A percentile compares a stretch with the other conserved stretches of the same genome.
phyloP scores from a whole-genome alignment of 1,140 invertebrate species.

The Drosophila prosaltans region DNA sequence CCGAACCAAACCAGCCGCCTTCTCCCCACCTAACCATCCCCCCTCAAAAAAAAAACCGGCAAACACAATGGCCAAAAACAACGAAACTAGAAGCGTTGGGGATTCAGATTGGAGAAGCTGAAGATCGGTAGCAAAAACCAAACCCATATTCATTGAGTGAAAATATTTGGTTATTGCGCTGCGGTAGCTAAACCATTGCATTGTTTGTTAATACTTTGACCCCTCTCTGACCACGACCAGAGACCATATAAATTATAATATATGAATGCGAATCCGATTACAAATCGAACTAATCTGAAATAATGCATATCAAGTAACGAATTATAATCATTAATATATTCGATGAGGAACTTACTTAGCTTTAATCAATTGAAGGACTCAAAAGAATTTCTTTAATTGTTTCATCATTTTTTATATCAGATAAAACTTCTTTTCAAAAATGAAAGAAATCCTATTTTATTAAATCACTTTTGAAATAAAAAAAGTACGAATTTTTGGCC shows the following conservation, averaged over 20 bases:
- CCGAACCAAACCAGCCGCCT: slow-evolving; percentile 23
- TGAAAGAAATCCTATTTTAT: no score
- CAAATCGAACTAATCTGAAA: background rate
- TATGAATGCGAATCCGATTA: slow-evolving; percentile 53
- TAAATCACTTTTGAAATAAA: no score
- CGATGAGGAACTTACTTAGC: no score
- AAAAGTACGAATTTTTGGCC: no score
- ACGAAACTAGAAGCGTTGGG: slow-evolving; percentile 45
- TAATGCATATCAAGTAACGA: no score
- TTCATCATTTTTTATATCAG: no score
- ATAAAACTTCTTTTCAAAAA: no score
- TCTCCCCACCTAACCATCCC: background rate
- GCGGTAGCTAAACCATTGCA: slow-evolving; percentile 35
- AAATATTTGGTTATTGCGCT: slow-evolving; percentile 65
- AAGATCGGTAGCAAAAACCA: slow-evolving; percentile 19
- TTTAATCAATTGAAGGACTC: no score
- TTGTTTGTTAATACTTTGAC: slow-evolving; percentile 72
- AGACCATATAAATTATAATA: slow-evolving; percentile 63
- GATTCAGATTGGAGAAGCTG: slow-evolving; percentile 43
- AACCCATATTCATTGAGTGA: slow-evolving; percentile 51
- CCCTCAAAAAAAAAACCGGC: slow-evolving; percentile 16
- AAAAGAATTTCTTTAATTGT: no score
- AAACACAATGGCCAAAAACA: slow-evolving; percentile 65
- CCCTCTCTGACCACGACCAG: slow-evolving; percentile 53
- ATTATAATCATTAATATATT: no score